Conservation (phyloP, 2,797 vertebrate genomes). For the Rhadinocentrus ornatus region DNA sequence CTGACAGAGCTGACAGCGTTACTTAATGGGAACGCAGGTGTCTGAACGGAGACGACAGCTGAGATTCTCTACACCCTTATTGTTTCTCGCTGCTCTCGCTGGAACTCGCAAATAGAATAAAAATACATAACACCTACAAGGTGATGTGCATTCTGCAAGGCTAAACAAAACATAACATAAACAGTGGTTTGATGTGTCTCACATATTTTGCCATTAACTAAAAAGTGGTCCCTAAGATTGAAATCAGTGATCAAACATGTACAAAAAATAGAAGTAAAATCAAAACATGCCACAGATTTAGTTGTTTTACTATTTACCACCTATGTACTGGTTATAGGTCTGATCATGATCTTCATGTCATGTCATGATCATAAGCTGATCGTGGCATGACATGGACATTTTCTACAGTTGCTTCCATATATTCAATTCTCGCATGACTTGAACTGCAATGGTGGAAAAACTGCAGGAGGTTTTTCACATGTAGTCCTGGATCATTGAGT, state of each 20-base stretch:
- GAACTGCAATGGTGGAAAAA: background rate
- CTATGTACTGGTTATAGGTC: too few relatives aligned
- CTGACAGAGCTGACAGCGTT: slow-evolving; percentile 57
- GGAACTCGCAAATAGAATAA: slow-evolving; percentile 30
- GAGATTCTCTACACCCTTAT: slow-evolving; percentile 39
- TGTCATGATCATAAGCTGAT: too few relatives aligned
- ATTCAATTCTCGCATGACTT: background rate
- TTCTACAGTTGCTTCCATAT: background rate
- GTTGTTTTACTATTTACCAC: too few relatives aligned
- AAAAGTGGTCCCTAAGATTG: background rate
- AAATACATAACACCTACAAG: slow-evolving; percentile 7
- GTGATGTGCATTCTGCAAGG: slow-evolving; percentile 6
- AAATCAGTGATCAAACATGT: background rate
- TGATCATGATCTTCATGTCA: too few relatives aligned
- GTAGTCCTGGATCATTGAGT: background rate
- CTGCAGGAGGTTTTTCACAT: background rate
- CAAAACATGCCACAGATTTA: background rate
- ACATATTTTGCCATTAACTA: background rate
- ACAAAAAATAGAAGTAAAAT: background rate
- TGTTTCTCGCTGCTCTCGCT: slow-evolving; percentile 36
- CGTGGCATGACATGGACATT: background rate
- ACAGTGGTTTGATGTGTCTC: background rate
- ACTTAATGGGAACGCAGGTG: slow-evolving; percentile 64
- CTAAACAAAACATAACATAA: background rate
- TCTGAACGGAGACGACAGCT: slow-evolving; percentile 45